Evolutionary conservation across 2,888 invertebrate genomes (phyloP).

Genomic region (Bombylius major): DNA sequence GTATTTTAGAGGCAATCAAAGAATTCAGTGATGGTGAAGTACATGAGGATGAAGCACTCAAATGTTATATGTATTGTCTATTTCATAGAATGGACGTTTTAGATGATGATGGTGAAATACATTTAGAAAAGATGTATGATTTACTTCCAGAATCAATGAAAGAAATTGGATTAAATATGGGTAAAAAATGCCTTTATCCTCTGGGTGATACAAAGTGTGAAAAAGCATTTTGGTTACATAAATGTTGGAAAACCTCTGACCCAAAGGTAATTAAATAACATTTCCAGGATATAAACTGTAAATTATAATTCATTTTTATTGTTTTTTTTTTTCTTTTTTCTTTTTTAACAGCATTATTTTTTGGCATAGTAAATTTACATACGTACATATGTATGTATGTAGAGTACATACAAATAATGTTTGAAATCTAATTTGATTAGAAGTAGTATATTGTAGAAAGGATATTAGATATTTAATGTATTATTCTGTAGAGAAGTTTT

Average conservation of each 20-base stretch:
- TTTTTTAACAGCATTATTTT: conserved; percentile 1
- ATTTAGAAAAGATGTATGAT: conserved; percentile 21
- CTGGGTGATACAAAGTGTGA: conserved; percentile 24
- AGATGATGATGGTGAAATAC: conserved; percentile 24
- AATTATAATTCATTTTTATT: neutral
- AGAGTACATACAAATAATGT: neutral
- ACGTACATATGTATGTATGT: neutral
- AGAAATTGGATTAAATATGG: conserved; percentile 20
- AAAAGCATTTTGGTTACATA: conserved; percentile 25
- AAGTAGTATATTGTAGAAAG: too few relatives aligned
- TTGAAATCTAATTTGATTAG: too few relatives aligned
- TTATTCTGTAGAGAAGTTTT: too few relatives aligned
- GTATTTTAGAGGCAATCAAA: conserved; percentile 19
- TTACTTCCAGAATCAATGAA: conserved; percentile 19
- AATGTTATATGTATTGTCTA: conserved; percentile 27
- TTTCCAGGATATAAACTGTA: neutral
- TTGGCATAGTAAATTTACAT: neutral
- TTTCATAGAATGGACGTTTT: conserved; percentile 23
- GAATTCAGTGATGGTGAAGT: conserved; percentile 26
- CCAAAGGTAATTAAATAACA: conserved; percentile 19
- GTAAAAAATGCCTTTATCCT: conserved; percentile 22
- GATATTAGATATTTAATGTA: too few relatives aligned
- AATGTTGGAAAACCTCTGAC: conserved; percentile 25
- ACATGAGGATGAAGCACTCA: conserved; percentile 23
- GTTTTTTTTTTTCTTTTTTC: too few relatives aligned